Percentiles rank a stretch among this genome's conserved stretches.
phyloP scores from a whole-genome alignment of 1,140 invertebrate species.

The Oscheius sp. region DNA sequence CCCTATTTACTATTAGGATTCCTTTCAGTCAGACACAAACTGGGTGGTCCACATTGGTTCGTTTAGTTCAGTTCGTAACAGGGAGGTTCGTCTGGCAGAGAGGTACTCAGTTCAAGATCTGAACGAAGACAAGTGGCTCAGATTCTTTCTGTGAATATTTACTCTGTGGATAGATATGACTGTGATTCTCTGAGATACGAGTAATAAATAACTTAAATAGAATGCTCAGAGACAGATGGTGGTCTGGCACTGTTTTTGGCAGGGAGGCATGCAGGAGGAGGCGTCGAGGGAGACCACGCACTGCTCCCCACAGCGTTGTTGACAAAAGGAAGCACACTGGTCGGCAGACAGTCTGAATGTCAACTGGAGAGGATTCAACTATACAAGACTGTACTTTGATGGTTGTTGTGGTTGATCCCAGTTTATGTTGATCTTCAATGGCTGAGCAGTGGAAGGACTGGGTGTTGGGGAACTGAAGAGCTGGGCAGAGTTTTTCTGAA shows the following conservation, averaged over 20 bases:
- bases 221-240: not conserved
- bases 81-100: conserved; percentile 6
- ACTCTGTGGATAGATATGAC: not conserved
- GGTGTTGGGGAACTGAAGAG: conserved; percentile 4
- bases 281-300: not conserved
- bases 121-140: not conserved
- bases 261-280: not conserved
- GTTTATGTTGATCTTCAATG: not conserved
- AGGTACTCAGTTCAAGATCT: not conserved
- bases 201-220: not conserved
- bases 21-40: conserved; percentile 16
- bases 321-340: not conserved
- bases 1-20: not conserved
- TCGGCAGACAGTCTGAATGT: not conserved
- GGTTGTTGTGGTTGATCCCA: conserved; percentile 1
- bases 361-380: not conserved
- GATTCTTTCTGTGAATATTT: not conserved
- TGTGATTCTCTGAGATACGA: not conserved
- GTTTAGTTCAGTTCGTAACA: conserved; percentile 17
- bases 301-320: not conserved
- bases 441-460: not conserved
- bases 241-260: not conserved
- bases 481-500: conserved; percentile 26
- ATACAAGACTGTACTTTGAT: too few species aligned
- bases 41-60: conserved; percentile 17